phyloP scores from a whole-genome alignment of 1,140 invertebrate species.

The Trichonephila clavipes region DNA sequence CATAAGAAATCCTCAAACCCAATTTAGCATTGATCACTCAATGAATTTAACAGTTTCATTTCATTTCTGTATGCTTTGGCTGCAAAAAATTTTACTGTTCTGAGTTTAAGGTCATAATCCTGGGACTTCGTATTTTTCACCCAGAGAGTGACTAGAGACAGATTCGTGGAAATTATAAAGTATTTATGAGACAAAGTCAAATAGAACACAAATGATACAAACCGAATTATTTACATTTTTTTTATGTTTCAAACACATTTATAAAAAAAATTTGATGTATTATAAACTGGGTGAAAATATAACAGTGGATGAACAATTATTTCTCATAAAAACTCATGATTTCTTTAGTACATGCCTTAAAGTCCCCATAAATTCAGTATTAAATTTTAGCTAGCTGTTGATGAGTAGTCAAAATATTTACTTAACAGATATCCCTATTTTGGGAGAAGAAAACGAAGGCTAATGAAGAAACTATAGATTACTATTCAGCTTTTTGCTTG shows the following conservation, averaged over 20 bases:
- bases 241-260: neutral
- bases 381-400: too few relatives aligned
- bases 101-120: neutral
- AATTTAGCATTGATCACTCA: neutral
- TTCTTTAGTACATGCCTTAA: too few relatives aligned
- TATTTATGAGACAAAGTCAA: neutral
- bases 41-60: neutral
- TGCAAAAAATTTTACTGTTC: neutral
- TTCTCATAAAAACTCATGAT: neutral
- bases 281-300: neutral
- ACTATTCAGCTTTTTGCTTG: too few relatives aligned
- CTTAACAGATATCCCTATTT: too few relatives aligned
- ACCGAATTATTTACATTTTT: neutral
- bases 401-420: too few relatives aligned
- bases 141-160: neutral
- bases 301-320: neutral
- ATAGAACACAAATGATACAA: neutral
- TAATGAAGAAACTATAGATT: too few relatives aligned
- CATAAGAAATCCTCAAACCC: neutral
- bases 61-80: neutral
- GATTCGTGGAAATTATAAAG: neutral
- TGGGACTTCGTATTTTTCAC: neutral
- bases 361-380: too few relatives aligned
- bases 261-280: neutral
- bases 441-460: too few relatives aligned